These are phyloP conservation scores for Chaunax sp. DNA, from an alignment of 2,797 vertebrate genomes.

Conservation along the genomic window DNA sequence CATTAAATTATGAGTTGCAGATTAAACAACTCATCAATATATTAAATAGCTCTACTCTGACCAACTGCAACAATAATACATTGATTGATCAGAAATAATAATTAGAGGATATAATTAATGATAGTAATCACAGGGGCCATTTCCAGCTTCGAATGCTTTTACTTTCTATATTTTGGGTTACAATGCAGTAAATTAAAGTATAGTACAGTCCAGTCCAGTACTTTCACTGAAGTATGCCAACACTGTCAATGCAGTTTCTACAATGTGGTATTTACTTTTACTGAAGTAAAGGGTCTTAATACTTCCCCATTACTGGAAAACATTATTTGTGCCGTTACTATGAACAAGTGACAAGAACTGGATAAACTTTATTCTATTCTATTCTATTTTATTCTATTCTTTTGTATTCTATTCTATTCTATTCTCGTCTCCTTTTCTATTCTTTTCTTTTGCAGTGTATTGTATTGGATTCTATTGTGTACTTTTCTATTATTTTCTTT, in stretches of 20 bases:
- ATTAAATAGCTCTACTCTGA: neutral
- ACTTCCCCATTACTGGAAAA: neutral
- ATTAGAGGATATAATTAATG: neutral
- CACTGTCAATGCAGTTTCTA: neutral
- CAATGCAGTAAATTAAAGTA: neutral
- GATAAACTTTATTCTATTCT: neutral
- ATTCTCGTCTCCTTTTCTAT: neutral
- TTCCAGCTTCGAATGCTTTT: too few relatives aligned
- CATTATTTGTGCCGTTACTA: neutral
- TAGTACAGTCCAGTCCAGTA: neutral
- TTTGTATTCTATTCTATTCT: neutral
- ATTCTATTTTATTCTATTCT: neutral
- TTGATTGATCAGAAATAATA: neutral
- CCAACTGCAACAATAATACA: neutral
- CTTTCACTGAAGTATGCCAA: neutral
- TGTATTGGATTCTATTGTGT: too few relatives aligned
- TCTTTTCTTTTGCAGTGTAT: neutral
- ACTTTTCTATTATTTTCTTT: too few relatives aligned
- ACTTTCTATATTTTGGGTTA: neutral
- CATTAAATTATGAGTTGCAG: too few relatives aligned
- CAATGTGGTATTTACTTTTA: neutral
- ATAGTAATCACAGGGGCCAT: too few relatives aligned
- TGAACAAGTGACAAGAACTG: constrained; percentile 6
- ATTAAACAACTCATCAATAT: too few relatives aligned
- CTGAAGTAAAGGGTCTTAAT: neutral